A percentile compares a stretch with the other conserved stretches of the same genome.
phyloP scores from a whole-genome alignment of 2,797 vertebrate genomes.

The Poecilia velifera region DNA sequence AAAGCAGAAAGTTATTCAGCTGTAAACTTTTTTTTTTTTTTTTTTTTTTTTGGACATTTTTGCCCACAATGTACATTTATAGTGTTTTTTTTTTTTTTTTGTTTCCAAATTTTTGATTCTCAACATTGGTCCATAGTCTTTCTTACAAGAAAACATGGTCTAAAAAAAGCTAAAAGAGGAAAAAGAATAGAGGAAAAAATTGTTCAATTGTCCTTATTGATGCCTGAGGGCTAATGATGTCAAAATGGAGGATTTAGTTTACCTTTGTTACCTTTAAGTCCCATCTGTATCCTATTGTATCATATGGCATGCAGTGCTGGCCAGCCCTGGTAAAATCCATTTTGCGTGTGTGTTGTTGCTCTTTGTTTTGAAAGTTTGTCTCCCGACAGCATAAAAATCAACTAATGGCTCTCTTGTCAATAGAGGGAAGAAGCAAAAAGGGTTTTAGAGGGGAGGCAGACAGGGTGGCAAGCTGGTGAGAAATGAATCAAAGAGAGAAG shows the following conservation, averaged over 20 bases:
- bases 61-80: not conserved
- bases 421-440: constrained; percentile 4
- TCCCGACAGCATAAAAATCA: constrained; percentile 33
- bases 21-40: not conserved
- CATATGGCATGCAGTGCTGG: not conserved
- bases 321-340: not conserved
- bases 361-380: constrained; percentile 1
- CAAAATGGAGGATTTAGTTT: not conserved
- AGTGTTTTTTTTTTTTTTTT: not conserved
- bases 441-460: constrained; percentile 14
- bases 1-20: not conserved
- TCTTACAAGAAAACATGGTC: not conserved
- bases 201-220: not conserved
- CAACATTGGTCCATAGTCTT: not conserved
- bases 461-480: constrained; percentile 15
- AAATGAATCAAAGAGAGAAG: constrained; percentile 32
- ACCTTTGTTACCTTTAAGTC: not conserved
- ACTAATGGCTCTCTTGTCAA: constrained; percentile 40
- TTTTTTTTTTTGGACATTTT: not conserved
- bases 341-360: not conserved
- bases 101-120: not conserved
- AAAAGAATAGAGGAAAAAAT: not conserved
- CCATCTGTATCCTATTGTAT: not conserved
- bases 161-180: not conserved
- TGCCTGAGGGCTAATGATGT: not conserved